Conservation (phyloP, 2,888 invertebrate species). For the Epinotia bilunana region DNA sequence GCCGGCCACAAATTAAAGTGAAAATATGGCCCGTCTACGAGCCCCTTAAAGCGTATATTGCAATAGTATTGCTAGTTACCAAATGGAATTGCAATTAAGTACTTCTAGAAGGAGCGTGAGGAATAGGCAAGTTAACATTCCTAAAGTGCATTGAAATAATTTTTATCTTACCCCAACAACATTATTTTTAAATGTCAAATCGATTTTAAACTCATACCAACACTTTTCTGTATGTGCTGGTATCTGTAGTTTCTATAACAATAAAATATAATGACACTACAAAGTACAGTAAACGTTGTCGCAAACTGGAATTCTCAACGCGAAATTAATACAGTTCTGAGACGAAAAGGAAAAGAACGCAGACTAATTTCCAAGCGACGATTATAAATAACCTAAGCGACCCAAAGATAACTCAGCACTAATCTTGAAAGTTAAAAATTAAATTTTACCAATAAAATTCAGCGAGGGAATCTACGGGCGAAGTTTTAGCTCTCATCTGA, state of each 20-base stretch:
- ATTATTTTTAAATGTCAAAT: too few species aligned
- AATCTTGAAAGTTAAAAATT: conserved; percentile 69
- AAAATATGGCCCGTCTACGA: too few species aligned
- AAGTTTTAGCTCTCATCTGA: conserved; percentile 74
- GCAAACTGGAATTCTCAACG: background rate
- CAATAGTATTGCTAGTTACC: background rate
- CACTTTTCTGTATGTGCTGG: too few species aligned
- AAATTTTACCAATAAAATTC: conserved; percentile 76
- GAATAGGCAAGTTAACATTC: background rate
- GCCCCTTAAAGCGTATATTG: too few species aligned
- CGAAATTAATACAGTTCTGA: conserved; percentile 15
- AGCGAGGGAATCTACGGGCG: conserved; percentile 67
- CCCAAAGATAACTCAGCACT: conserved; percentile 51
- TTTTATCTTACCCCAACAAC: background rate
- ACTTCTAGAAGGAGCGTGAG: background rate
- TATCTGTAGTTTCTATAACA: background rate
- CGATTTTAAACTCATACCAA: too few species aligned
- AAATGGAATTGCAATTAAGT: background rate
- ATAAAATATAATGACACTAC: background rate
- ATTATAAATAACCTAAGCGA: conserved; percentile 42
- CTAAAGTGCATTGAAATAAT: background rate
- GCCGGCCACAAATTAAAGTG: too few species aligned
- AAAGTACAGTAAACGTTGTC: background rate
- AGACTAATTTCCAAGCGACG: conserved; percentile 24
- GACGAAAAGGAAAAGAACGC: conserved; percentile 5